Conservation (phyloP, 2,888 invertebrate species). For the Glaucopsyche alexis region DNA sequence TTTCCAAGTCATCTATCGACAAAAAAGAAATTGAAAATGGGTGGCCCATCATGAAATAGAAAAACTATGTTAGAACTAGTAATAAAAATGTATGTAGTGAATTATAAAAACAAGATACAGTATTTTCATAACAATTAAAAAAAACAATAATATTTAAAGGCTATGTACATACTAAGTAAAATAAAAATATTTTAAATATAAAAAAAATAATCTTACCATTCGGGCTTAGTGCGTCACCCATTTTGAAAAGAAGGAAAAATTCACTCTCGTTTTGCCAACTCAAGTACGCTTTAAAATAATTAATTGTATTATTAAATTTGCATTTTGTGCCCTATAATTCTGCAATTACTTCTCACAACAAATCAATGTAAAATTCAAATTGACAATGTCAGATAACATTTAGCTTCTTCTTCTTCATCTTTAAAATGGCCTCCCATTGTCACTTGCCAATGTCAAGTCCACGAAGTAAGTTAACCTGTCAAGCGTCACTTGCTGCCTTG, state of each 20-base stretch:
- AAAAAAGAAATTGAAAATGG: slow-evolving; percentile 19
- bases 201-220: slow-evolving; percentile 41
- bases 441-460: too few species aligned
- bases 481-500: too few species aligned
- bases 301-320: slow-evolving; percentile 17
- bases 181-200: slow-evolving; percentile 18
- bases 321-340: slow-evolving; percentile 2
- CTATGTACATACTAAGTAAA: neutral
- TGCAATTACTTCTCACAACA: slow-evolving; percentile 26
- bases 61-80: neutral
- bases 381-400: slow-evolving; percentile 9
- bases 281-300: neutral
- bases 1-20: slow-evolving; percentile 85
- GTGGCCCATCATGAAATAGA: neutral
- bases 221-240: slow-evolving; percentile 54
- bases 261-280: neutral
- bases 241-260: slow-evolving; percentile 39
- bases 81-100: neutral
- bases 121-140: neutral
- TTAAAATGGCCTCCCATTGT: too few species aligned
- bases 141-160: too few species aligned
- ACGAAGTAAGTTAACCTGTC: too few species aligned
- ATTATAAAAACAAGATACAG: neutral
- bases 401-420: too few species aligned
- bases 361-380: slow-evolving; percentile 22